phyloP scores from a whole-genome alignment of 2,888 invertebrate species.

The Phymatocera aterrima region DNA sequence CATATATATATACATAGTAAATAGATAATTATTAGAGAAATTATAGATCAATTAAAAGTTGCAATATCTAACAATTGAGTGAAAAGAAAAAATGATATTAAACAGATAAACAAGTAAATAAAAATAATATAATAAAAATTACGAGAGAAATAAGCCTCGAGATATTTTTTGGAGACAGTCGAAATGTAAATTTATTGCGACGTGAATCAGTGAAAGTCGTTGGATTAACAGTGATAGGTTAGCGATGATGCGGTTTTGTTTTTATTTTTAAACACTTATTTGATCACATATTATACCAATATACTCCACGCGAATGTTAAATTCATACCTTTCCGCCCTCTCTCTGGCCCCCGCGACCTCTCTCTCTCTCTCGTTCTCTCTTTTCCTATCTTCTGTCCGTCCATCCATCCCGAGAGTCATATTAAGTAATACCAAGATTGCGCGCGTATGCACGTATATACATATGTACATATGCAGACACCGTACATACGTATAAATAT shows the following conservation, averaged over 20 bases:
- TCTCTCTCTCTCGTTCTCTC: neutral
- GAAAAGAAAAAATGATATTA: neutral
- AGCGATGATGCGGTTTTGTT: conserved; percentile 16
- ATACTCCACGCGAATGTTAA: too few species aligned
- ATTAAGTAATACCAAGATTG: conserved; percentile 18
- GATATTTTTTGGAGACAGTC: neutral
- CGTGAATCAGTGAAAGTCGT: conserved; percentile 42
- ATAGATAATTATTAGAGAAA: neutral
- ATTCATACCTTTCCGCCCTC: neutral
- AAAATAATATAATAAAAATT: neutral
- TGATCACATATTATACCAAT: neutral
- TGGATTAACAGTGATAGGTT: conserved; percentile 44
- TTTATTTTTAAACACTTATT: conserved; percentile 5
- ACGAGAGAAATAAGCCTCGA: neutral
- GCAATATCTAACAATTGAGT: neutral
- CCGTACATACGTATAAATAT: too few species aligned
- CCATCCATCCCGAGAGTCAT: conserved; percentile 15
- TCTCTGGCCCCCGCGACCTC: neutral
- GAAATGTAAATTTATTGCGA: conserved; percentile 33
- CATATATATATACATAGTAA: neutral
- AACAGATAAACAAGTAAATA: neutral
- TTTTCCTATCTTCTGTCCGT: neutral
- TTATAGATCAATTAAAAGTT: too few species aligned
- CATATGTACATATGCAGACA: neutral
- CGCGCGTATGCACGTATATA: neutral